phyloP scores from a whole-genome alignment of 2,797 vertebrate genomes.

The Galago senegalensis region DNA sequence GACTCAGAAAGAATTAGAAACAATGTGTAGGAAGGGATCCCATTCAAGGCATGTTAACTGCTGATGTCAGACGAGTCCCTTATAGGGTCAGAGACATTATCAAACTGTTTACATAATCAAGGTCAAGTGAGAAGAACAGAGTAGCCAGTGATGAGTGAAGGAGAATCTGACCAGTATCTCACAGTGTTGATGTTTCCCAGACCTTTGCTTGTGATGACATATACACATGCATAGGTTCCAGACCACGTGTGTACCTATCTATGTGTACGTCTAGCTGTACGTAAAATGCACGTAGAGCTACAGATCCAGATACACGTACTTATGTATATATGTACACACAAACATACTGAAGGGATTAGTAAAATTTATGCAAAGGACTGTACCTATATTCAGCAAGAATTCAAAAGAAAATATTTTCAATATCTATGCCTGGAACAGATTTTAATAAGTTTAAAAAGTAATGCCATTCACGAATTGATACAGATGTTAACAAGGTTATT shows the following conservation, averaged over 20 bases:
- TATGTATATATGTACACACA: conserved; percentile 89
- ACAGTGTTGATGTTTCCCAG: conserved; percentile 87
- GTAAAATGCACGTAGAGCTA: conserved; percentile 77
- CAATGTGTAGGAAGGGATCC: conserved; percentile 94
- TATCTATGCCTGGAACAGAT: conserved; percentile 90
- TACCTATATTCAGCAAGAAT: conserved; percentile 92
- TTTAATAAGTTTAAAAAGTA: conserved; percentile 89
- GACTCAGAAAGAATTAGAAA: conserved; percentile 96
- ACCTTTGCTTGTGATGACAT: conserved; percentile 82
- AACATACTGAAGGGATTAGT: conserved; percentile 87
- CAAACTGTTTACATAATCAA: conserved; percentile 93
- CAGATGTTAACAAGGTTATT: no score
- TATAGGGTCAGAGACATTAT: conserved; percentile 92
- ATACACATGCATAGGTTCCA: conserved; percentile 58
- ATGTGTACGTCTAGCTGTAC: conserved; percentile 75
- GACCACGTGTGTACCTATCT: conserved; percentile 72
- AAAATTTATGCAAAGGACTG: conserved; percentile 92
- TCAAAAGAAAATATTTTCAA: conserved; percentile 91
- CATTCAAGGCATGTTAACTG: conserved; percentile 94
- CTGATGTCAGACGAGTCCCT: conserved; percentile 93
- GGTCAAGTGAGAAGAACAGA: conserved; percentile 95
- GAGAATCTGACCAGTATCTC: conserved; percentile 83
- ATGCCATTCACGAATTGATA: conserved; percentile 69
- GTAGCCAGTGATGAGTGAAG: conserved; percentile 94
- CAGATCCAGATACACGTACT: conserved; percentile 71